Evolutionary conservation across 2,797 vertebrate species (phyloP).

Genomic region (Gymnoscopelus microlampas): DNA sequence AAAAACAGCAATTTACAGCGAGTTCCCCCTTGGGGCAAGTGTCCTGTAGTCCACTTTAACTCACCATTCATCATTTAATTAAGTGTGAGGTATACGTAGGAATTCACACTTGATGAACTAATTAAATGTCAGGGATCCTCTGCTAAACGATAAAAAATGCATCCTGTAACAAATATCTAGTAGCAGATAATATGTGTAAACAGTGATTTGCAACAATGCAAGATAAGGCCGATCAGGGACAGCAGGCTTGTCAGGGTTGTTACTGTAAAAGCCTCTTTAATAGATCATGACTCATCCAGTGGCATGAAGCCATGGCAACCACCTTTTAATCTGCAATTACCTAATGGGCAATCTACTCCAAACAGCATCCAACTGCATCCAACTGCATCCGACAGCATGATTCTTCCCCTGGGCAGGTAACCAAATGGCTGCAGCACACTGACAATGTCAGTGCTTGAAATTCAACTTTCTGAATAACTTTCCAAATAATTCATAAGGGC

Average conservation of each 20-base stretch:
- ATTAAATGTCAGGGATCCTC: too few relatives aligned
- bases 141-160: too few relatives aligned
- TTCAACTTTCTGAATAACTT: too few relatives aligned
- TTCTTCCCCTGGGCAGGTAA: conserved; percentile 46
- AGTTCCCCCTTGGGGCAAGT: too few relatives aligned
- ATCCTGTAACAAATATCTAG: neutral
- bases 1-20: too few relatives aligned
- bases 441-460: too few relatives aligned
- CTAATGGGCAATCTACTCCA: conserved; percentile 59
- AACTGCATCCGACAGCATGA: too few relatives aligned
- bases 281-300: conserved; percentile 59
- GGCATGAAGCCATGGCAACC: conserved; percentile 56
- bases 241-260: conserved; percentile 6
- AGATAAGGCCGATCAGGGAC: conserved; percentile 13
- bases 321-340: conserved; percentile 66
- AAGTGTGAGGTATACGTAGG: too few relatives aligned
- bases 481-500: too few relatives aligned
- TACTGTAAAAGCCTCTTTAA: conserved; percentile 13
- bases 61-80: too few relatives aligned
- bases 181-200: neutral
- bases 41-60: too few relatives aligned
- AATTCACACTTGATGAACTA: too few relatives aligned
- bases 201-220: neutral
- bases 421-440: conserved; percentile 44
- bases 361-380: conserved; percentile 56